Conservation (phyloP, 2,113 vertebrate genomes). For the Oncorhynchus gorbuscha region DNA sequence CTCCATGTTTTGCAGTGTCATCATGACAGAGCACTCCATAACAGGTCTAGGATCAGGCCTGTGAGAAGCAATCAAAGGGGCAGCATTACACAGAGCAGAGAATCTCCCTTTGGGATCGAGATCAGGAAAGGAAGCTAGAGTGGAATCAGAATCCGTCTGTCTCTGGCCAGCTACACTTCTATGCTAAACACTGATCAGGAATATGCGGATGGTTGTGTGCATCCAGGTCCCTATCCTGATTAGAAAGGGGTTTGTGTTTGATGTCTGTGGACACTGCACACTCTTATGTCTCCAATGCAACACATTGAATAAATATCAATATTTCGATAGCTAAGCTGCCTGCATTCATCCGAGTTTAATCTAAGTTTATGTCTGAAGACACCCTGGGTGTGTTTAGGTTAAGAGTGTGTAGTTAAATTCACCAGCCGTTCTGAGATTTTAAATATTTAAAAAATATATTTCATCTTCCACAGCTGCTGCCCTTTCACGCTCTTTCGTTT, state of each 20-base stretch:
- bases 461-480: not conserved
- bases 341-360: too few relatives aligned
- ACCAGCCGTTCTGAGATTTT: constrained; percentile 5
- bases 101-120: too few relatives aligned
- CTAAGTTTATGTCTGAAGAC: not conserved
- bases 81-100: not conserved
- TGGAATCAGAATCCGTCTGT: not conserved
- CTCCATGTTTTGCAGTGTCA: not conserved
- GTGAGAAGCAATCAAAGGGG: not conserved
- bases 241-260: constrained; percentile 9
- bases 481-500: not conserved
- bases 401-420: not conserved
- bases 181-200: not conserved
- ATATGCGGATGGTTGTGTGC: not conserved
- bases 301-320: too few relatives aligned
- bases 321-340: too few relatives aligned
- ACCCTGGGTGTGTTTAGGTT: not conserved
- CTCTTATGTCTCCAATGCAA: too few relatives aligned
- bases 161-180: not conserved
- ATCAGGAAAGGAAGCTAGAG: too few relatives aligned
- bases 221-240: constrained; percentile 2
- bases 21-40: not conserved
- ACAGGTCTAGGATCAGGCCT: not conserved
- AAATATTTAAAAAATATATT: constrained; percentile 23
- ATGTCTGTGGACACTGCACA: not conserved